A percentile compares a stretch with the other conserved stretches of the same genome.
These are phyloP conservation scores for Cyrtodaria siliqua DNA, from an alignment of 2,888 invertebrate genomes.

Conservation along the genomic window DNA sequence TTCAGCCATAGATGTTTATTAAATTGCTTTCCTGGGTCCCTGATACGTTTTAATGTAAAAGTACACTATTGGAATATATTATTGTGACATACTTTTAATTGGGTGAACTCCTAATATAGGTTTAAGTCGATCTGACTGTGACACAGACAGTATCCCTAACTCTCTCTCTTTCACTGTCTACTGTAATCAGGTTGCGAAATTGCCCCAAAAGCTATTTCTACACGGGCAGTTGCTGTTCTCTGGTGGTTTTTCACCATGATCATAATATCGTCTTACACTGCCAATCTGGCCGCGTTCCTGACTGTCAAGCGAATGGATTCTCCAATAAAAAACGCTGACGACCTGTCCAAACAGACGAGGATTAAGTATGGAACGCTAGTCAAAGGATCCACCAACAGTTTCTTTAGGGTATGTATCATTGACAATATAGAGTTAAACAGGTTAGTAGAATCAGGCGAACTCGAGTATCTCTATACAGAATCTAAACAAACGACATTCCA, in stretches of 20 bases:
- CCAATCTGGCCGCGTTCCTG: conserved; percentile 98
- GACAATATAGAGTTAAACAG: too few relatives aligned
- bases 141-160: too few relatives aligned
- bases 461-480: too few relatives aligned
- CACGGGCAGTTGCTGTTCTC: conserved; percentile 95
- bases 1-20: too few relatives aligned
- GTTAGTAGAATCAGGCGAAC: too few relatives aligned
- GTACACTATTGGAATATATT: too few relatives aligned
- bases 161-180: not conserved
- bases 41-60: too few relatives aligned
- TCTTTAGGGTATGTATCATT: conserved; percentile 90
- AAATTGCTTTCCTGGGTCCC: too few relatives aligned
- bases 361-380: conserved; percentile 97
- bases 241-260: conserved; percentile 99
- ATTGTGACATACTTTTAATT: too few relatives aligned
- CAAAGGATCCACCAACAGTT: conserved; percentile 98
- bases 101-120: too few relatives aligned
- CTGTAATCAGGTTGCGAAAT: conserved; percentile 66
- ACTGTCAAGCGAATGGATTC: conserved; percentile 98
- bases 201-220: conserved; percentile 89
- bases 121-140: too few relatives aligned
- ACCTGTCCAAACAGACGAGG: conserved; percentile 96
- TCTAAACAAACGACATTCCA: too few relatives aligned
- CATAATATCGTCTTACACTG: conserved; percentile 99
- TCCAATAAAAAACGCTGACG: conserved; percentile 98